A percentile compares a stretch with the other conserved stretches of the same genome.
These are phyloP conservation scores for Trimorus sp. DNA, from an alignment of 2,888 invertebrate species.

Conservation along the genomic window DNA sequence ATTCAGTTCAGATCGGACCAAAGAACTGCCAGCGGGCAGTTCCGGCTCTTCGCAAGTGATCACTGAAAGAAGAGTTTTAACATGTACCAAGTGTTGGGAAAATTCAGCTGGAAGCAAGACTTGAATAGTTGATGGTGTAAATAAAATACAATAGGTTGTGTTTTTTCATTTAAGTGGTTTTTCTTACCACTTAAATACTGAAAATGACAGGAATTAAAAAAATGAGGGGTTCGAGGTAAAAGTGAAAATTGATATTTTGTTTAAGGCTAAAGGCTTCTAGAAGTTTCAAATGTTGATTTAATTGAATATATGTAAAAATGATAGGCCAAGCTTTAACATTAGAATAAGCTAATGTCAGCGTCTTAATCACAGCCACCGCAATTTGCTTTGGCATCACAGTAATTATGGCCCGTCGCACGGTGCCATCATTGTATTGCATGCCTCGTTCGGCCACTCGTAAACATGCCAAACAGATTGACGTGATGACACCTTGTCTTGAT, in stretches of 20 bases:
- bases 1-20: constrained; percentile 94
- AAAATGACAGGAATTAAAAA: neutral
- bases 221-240: neutral
- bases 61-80: constrained; percentile 83
- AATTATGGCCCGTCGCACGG: constrained; percentile 11
- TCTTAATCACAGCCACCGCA: constrained; percentile 19
- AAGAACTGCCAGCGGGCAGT: constrained; percentile 92
- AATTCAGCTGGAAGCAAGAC: too few species aligned
- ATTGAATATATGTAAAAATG: constrained; percentile 11
- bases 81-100: neutral
- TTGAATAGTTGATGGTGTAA: too few species aligned
- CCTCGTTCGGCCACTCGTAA: too few species aligned
- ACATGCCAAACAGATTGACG: too few species aligned
- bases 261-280: too few species aligned
- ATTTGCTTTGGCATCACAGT: constrained; percentile 31
- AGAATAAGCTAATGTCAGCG: constrained; percentile 13
- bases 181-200: too few species aligned
- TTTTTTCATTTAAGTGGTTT: too few species aligned
- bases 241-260: neutral
- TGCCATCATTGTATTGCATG: constrained; percentile 22
- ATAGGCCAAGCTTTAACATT: constrained; percentile 11
- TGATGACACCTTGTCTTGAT: too few species aligned
- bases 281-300: neutral
- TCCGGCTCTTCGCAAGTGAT: constrained; percentile 94
- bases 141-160: too few species aligned